Percentiles rank a stretch among this genome's conserved stretches.
Conservation (phyloP, 2,888 invertebrate species). For the Apotomis capreana region DNA sequence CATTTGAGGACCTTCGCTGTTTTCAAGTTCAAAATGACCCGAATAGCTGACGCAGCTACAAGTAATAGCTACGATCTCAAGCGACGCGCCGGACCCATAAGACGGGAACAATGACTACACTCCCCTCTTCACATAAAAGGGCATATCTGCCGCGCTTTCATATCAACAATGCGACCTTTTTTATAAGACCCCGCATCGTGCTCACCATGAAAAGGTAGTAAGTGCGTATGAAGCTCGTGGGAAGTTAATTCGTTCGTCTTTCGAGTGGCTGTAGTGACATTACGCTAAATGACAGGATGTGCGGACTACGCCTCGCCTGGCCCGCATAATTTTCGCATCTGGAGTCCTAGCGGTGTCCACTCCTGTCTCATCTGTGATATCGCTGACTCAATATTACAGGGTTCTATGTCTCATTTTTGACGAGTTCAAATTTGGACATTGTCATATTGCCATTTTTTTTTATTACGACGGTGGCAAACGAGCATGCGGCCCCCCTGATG, state of each 20-base stretch:
- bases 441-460: too few relatives aligned
- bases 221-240: not conserved
- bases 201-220: not conserved
- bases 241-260: not conserved
- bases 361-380: not conserved
- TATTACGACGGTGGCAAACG: too few relatives aligned
- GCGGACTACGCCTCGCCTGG: slow-evolving; percentile 5
- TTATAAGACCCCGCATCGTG: not conserved
- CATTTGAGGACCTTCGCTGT: not conserved
- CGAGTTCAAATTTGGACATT: too few relatives aligned
- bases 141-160: not conserved
- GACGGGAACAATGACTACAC: not conserved
- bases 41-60: not conserved
- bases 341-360: slow-evolving; percentile 14
- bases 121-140: not conserved
- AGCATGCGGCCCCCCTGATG: too few relatives aligned
- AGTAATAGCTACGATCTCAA: not conserved
- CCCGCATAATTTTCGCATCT: slow-evolving; percentile 28
- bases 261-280: slow-evolving; percentile 3
- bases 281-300: slow-evolving; percentile 9
- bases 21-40: not conserved
- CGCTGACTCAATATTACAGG: too few relatives aligned
- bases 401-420: too few relatives aligned
- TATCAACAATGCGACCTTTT: not conserved
- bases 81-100: not conserved